Conservation (phyloP, 2,888 invertebrate species). For the Sinhomidia bicolor region DNA sequence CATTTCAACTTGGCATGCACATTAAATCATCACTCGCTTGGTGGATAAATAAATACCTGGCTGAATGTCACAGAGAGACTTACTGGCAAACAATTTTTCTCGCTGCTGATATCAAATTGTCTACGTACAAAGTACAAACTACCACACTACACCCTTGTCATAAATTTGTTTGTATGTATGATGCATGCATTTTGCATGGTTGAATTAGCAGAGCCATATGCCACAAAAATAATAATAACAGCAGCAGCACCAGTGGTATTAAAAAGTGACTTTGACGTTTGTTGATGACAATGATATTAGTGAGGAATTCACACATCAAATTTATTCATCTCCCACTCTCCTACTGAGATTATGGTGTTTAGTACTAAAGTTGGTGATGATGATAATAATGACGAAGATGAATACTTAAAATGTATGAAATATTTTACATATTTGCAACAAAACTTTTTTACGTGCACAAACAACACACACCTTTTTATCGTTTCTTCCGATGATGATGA, state of each 20-base stretch:
- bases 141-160: neutral
- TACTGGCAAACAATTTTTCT: neutral
- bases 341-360: neutral
- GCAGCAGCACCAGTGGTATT: neutral
- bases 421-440: neutral
- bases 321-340: neutral
- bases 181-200: neutral
- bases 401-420: neutral
- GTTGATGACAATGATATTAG: neutral
- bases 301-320: neutral
- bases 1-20: neutral
- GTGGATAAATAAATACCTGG: neutral
- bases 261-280: slow-evolving; percentile 8
- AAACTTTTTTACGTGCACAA: neutral
- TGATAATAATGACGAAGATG: too few relatives aligned
- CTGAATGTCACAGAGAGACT: neutral
- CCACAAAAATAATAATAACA: too few relatives aligned
- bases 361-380: too few relatives aligned
- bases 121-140: too few relatives aligned
- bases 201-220: neutral
- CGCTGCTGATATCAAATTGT: neutral
- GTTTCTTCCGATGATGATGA: slow-evolving; percentile 22
- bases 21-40: neutral
- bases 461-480: slow-evolving; percentile 27
- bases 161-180: neutral